phyloP scores from a whole-genome alignment of 2,113 vertebrate genomes.

The Alosa alosa region DNA sequence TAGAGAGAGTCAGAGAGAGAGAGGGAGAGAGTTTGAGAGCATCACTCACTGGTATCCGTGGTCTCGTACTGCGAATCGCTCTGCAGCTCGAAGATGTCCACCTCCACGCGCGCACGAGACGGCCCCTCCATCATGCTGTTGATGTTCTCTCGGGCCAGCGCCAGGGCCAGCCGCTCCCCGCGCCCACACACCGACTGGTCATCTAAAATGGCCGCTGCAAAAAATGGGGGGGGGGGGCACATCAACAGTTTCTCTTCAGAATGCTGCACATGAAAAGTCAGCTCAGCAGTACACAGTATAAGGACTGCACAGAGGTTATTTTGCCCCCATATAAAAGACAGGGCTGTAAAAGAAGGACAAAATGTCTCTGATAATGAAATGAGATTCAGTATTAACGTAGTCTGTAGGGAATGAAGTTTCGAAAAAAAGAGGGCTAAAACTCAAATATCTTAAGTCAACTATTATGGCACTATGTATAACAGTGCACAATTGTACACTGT shows the following conservation, averaged over 20 bases:
- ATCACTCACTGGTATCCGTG: conserved; percentile 85
- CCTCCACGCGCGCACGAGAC: conserved; percentile 81
- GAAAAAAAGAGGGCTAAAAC: background rate
- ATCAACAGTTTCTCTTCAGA: background rate
- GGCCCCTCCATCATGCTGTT: conserved; percentile 80
- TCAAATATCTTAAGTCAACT: background rate
- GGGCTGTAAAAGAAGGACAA: background rate
- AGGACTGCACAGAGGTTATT: background rate
- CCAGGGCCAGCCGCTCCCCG: conserved; percentile 83
- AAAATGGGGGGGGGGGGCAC: background rate
- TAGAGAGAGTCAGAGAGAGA: background rate
- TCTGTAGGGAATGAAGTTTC: background rate
- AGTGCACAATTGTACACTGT: background rate
- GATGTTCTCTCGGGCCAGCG: conserved; percentile 85
- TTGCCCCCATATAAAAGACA: background rate
- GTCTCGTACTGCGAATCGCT: conserved; percentile 89
- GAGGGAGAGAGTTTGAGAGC: background rate
- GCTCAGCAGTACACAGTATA: background rate
- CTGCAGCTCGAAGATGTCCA: conserved; percentile 86
- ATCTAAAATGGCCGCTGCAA: conserved; percentile 75
- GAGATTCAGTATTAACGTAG: background rate
- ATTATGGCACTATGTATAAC: background rate
- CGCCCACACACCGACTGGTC: conserved; percentile 83
- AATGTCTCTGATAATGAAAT: background rate
- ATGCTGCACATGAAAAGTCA: background rate